Conservation (phyloP, 2,888 invertebrate genomes). For the Drosophila imparisetae region DNA sequence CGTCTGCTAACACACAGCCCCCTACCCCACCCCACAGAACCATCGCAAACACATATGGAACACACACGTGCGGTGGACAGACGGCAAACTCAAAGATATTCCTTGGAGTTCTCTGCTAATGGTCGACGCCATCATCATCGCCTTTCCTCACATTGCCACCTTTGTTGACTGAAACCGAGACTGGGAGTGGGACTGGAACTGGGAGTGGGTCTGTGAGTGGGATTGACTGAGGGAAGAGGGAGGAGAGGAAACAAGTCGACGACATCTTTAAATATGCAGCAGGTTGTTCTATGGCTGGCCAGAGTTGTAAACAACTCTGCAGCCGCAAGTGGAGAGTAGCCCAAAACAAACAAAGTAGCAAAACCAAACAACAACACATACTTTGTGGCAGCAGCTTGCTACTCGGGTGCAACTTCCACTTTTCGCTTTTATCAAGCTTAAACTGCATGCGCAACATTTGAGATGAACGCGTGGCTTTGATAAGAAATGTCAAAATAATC, state of each 20-base stretch:
- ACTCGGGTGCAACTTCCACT: conserved; percentile 64
- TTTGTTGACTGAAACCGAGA: conserved; percentile 61
- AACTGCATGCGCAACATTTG: conserved; percentile 11
- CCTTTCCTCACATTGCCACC: conserved; percentile 52
- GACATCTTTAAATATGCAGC: conserved; percentile 79
- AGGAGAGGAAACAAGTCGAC: conserved; percentile 47
- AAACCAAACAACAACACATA: conserved; percentile 35
- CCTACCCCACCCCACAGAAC: neutral
- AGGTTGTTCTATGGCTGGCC: conserved; percentile 52
- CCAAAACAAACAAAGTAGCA: conserved; percentile 55
- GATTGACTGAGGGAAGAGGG: neutral
- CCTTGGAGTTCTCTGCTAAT: conserved; percentile 59
- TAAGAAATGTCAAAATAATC: conserved; percentile 1
- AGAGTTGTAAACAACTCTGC: conserved; percentile 67
- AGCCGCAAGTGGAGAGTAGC: conserved; percentile 75
- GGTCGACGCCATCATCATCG: conserved; percentile 41
- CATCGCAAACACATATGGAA: conserved; percentile 25
- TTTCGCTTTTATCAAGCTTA: conserved; percentile 26
- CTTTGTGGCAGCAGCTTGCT: conserved; percentile 40
- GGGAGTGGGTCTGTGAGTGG: neutral
- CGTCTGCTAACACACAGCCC: conserved; percentile 60
- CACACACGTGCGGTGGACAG: conserved; percentile 10
- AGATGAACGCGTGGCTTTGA: neutral
- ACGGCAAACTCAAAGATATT: conserved; percentile 65
- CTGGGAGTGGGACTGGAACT: conserved; percentile 1